A percentile compares a stretch with the other conserved stretches of the same genome.
phyloP scores from a whole-genome alignment of 2,888 invertebrate genomes.

The Ochropacha duplaris region DNA sequence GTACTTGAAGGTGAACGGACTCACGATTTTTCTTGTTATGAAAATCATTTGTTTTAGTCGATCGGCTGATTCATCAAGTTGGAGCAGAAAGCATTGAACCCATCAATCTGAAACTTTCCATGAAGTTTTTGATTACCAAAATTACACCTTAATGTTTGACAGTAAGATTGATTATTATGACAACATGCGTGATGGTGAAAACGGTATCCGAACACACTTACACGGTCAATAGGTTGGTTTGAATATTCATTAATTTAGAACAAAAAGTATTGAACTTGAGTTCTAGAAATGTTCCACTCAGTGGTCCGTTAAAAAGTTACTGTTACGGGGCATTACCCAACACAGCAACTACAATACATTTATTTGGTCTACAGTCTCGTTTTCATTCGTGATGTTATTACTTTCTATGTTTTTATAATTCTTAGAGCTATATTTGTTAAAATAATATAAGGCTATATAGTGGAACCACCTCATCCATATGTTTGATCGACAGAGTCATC shows the following conservation, averaged over 20 bases:
- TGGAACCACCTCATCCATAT: neutral
- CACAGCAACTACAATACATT: neutral
- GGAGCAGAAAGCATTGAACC: neutral
- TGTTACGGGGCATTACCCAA: neutral
- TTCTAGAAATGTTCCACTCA: neutral
- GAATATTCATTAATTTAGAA: neutral
- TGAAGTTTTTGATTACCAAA: neutral
- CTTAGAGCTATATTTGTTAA: neutral
- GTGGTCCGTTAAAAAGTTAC: neutral
- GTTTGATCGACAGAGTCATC: neutral
- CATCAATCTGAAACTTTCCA: neutral
- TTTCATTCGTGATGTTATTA: neutral
- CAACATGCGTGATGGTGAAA: neutral
- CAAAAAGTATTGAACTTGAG: neutral
- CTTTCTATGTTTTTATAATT: neutral
- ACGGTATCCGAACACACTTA: neutral
- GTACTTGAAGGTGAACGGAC: neutral
- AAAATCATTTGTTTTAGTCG: slow-evolving; percentile 10
- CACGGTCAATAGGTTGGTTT: neutral
- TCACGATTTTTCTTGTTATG: neutral
- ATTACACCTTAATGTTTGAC: neutral
- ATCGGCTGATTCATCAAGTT: slow-evolving; percentile 2
- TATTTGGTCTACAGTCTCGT: neutral
- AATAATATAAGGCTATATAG: neutral
- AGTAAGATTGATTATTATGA: neutral